Evolutionary conservation across 2,888 invertebrate species (phyloP).

Genomic region (Hydrotaea cyrtoneurina): DNA sequence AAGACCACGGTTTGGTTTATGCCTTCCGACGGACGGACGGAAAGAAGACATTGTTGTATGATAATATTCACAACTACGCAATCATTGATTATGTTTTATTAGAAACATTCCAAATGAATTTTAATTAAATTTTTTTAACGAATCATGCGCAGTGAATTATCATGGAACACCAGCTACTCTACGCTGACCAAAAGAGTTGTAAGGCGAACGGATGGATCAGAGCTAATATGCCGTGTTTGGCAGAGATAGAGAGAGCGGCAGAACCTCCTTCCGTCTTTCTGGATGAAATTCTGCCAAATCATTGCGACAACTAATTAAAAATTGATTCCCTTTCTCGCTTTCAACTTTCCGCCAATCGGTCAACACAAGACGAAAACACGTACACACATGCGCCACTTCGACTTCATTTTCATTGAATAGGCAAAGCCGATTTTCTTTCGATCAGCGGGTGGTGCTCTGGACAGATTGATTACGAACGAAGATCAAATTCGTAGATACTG

Average conservation of each 20-base stretch:
- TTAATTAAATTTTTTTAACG: slow-evolving; percentile 35
- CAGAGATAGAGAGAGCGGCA: background rate
- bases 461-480: too few relatives aligned
- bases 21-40: too few relatives aligned
- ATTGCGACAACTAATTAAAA: slow-evolving; percentile 42
- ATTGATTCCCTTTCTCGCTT: slow-evolving; percentile 20
- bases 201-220: slow-evolving; percentile 24
- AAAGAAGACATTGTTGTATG: background rate
- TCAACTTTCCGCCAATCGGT: slow-evolving; percentile 30
- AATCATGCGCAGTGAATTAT: slow-evolving; percentile 40
- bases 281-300: slow-evolving; percentile 31
- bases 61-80: slow-evolving; percentile 36
- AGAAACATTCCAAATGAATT: background rate
- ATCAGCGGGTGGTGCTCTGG: background rate
- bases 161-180: slow-evolving; percentile 1
- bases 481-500: too few relatives aligned
- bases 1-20: too few relatives aligned
- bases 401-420: background rate
- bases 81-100: slow-evolving; percentile 30
- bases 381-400: background rate
- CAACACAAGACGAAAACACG: background rate
- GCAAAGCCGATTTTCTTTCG: background rate
- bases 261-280: slow-evolving; percentile 9
- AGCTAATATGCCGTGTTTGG: background rate
- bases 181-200: background rate